phyloP scores from a whole-genome alignment of 2,888 invertebrate genomes.

The Drosophila birchii region DNA sequence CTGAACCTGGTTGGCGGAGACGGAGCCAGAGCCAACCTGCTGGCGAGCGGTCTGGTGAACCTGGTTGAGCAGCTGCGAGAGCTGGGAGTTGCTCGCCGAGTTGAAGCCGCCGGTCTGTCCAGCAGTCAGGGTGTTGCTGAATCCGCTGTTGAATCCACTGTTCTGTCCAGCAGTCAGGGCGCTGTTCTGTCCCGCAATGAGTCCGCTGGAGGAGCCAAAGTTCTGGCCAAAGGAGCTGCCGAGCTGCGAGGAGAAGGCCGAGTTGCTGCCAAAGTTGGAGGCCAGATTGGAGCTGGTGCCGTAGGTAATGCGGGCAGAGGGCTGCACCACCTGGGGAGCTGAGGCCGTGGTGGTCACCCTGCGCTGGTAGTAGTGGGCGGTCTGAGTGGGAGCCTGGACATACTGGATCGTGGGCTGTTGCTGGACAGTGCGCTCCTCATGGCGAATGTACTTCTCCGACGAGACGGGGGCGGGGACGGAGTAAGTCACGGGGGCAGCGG shows the following conservation, averaged over 20 bases:
- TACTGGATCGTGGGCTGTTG: conserved; percentile 62
- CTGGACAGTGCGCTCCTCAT: conserved; percentile 72
- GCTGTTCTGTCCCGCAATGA: conserved; percentile 38
- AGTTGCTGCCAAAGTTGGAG: conserved; percentile 55
- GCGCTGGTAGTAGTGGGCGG: conserved; percentile 76
- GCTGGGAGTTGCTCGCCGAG: conserved; percentile 51
- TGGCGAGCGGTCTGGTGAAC: conserved; percentile 81
- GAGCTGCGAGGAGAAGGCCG: conserved; percentile 59
- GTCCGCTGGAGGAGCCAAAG: conserved; percentile 29
- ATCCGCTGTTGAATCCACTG: conserved; percentile 37
- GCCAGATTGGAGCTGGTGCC: conserved; percentile 49
- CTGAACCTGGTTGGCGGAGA: conserved; percentile 46
- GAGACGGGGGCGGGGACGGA: conserved; percentile 59
- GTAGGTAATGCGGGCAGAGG: conserved; percentile 42
- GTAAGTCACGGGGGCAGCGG: conserved; percentile 56
- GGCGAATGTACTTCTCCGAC: conserved; percentile 77
- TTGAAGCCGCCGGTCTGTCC: background rate
- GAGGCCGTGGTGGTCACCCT: conserved; percentile 66
- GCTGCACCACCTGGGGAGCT: conserved; percentile 65
- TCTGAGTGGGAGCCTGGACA: conserved; percentile 58
- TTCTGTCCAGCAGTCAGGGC: conserved; percentile 29
- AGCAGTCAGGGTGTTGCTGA: conserved; percentile 16
- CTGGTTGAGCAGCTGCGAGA: conserved; percentile 80
- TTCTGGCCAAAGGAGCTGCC: conserved; percentile 46
- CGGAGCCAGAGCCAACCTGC: conserved; percentile 70